Base-by-base conservation (phyloP, 2,888 invertebrate genomes). In the Protophormia terraenovae region DNA sequence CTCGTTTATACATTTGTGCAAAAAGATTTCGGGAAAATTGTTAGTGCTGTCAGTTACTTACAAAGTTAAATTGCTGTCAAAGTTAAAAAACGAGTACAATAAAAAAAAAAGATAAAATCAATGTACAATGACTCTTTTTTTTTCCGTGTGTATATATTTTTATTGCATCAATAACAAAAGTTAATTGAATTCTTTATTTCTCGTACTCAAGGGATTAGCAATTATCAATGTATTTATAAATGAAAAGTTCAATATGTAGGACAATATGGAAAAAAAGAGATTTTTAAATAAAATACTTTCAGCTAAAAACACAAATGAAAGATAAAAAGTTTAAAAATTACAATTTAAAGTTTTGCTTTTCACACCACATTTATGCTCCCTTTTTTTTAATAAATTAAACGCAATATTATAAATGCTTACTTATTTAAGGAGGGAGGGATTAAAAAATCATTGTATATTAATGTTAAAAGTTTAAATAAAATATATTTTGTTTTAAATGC, bases 41-140 rank as follows among this genome's bases (percentile, higher is more conserved):
- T 38, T 67, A 38, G 38, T 60, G 66, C 83, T 83, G 83, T 83
- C 83, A 83, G 50, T 78, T 78, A 83, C 66, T 83, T 78, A 60
- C 78, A 73, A 78, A 83, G 67, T 78, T 83, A 83, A 83, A 83
- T 78, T 78, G 83, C 78, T 83, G 78, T 83, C 83, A 78, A 83
- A 72, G 73, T 66, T n/a, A n/a, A 60, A 7, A 72, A 79, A 79
- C 10, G 50, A 41, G 14, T 35, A 29, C 1, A 72, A 53, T 45
- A 53, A 29, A 45, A 32, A 27, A 3, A 62, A 24, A 69, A 32
- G 12, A 22, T 32, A 60, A 73, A 66, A 78, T 83, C 73, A 78
- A 73, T 78, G 45, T 73, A 64, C 67, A 69, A 50, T 50, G 24
- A 66, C n/a, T n/a, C n/a, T n/a, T n/a, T 38, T 60, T 55, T 45